Percentiles rank a stretch among this genome's conserved stretches.
phyloP scores from a whole-genome alignment of 2,797 vertebrate species.

The Choloepus didactylus region DNA sequence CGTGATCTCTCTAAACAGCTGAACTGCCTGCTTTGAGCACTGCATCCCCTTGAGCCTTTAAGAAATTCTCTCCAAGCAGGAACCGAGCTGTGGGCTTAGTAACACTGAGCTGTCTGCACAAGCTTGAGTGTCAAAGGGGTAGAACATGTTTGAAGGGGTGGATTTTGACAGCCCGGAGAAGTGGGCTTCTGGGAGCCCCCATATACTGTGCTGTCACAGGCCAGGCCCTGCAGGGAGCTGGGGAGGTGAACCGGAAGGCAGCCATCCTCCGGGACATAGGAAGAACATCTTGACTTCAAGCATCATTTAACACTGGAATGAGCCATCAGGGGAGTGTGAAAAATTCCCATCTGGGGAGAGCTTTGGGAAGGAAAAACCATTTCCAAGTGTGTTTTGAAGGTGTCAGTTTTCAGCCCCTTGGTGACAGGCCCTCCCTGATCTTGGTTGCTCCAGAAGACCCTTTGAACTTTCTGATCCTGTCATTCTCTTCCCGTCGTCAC shows the following conservation, averaged over 20 bases:
- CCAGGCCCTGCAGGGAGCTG: background rate
- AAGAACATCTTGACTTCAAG: constrained; percentile 25
- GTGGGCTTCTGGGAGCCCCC: background rate
- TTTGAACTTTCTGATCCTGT: background rate
- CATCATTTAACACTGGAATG: constrained; percentile 1
- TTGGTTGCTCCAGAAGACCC: background rate
- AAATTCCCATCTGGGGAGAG: constrained; percentile 25
- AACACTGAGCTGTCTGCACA: background rate
- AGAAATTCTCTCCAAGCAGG: background rate
- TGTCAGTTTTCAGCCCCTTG: background rate
- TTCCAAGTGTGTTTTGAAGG: background rate
- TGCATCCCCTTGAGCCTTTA: background rate
- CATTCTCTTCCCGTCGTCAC: background rate
- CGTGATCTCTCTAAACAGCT: background rate
- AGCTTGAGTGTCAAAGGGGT: background rate
- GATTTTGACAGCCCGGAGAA: background rate
- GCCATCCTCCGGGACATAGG: constrained; percentile 31
- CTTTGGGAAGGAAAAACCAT: background rate
- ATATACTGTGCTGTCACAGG: no score
- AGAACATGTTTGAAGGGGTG: background rate
- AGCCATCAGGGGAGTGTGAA: constrained; percentile 21
- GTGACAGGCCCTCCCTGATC: background rate
- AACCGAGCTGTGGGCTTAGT: background rate
- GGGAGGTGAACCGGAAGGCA: background rate
- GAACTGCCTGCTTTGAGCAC: background rate